phyloP scores from a whole-genome alignment of 2,888 invertebrate genomes.

The Philonicus albiceps region DNA sequence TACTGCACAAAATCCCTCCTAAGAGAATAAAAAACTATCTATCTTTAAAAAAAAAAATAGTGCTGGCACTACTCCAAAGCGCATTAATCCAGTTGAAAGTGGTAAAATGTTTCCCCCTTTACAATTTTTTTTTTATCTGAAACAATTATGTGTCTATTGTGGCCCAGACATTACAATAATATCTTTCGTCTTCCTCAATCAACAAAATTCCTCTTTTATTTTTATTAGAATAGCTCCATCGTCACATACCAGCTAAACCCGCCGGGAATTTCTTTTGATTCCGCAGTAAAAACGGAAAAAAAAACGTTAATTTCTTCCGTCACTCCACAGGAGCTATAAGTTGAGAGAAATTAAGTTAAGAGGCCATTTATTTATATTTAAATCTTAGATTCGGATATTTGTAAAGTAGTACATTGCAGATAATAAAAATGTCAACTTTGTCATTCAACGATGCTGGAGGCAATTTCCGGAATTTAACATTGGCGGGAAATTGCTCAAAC shows the following conservation, averaged over 20 bases:
- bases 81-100: neutral
- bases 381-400: neutral
- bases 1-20: neutral
- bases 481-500: neutral
- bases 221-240: neutral
- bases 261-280: neutral
- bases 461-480: neutral
- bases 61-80: neutral
- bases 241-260: neutral
- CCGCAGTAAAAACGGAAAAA: neutral
- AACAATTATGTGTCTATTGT: neutral
- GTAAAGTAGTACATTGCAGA: neutral
- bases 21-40: neutral
- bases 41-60: neutral
- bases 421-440: neutral
- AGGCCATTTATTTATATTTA: neutral
- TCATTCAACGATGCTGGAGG: neutral
- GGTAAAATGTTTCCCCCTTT: neutral
- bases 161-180: neutral
- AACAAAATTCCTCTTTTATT: neutral
- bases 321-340: neutral
- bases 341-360: neutral
- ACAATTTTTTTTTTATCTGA: neutral
- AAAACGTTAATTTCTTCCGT: neutral
- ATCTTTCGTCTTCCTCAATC: neutral